Evolutionary conservation across 2,888 invertebrate species (phyloP), one percentile per base, ranked within the genome.

Genomic region (Anticlea derivata): DNA sequence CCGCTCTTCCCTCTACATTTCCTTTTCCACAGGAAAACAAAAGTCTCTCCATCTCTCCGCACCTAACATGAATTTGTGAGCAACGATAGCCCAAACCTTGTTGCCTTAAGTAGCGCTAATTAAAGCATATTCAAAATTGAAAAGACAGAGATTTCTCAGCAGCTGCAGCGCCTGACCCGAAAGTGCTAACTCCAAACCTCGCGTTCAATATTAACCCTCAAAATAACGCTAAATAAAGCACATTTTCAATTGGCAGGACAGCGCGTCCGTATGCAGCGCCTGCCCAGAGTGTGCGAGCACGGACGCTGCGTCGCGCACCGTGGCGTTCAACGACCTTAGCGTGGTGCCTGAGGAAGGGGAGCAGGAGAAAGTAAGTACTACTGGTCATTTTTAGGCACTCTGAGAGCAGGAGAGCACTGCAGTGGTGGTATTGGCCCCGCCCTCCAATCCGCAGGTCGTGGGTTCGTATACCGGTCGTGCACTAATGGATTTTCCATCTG

Each of bases 281-380:
- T 92, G 92, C 71, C 92, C 92, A 29, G 91, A 91, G 59, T 88
- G 89, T 77, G 80, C 71, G 51, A 83, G 86, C 75, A 82, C 75
- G 55, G 86, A 82, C 65, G 75, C 72, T 35, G 80, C 79, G 20
- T 75, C 73, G 46, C 78, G 79, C 49, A 77, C 73, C 13, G 84
- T 93, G 65, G 91, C 92, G 75, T 95, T 95, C 80, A 95, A 95
- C 79, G 94, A 95, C 75, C 90, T 96, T 37, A 94, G 94, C 50
- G 93, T 95, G 13, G 95, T 96, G 33, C 94, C 94, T 4, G 96
- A 96, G 73, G 96, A 95, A 68, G 94, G 92, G 2, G 87, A 86
- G 23, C 70, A 62, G 56, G 85, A 86, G 7, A 46, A 46, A 24
- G 46, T 46, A 11, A 30, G 30, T 26, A 5, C 1, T 17, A 17